Conservation (phyloP, 2,797 vertebrate genomes). For the Agapornis canus region DNA sequence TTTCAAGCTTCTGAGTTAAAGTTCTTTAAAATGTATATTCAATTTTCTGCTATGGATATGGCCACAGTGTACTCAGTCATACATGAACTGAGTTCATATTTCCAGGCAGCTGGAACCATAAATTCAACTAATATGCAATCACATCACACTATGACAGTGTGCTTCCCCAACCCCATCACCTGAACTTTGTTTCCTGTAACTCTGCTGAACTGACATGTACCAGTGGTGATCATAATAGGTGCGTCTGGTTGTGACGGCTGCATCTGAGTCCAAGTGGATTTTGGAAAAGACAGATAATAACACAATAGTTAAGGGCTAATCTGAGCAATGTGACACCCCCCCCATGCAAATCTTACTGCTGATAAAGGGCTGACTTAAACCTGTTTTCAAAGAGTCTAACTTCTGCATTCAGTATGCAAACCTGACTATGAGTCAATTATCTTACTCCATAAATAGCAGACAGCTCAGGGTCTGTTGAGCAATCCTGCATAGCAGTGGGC, state of each 20-base stretch:
- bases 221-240: not conserved
- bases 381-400: not conserved
- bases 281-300: not conserved
- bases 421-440: not conserved
- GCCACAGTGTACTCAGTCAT: not conserved
- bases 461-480: not conserved
- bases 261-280: not conserved
- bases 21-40: not conserved
- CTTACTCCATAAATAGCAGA: not conserved
- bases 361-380: not conserved
- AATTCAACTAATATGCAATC: not conserved
- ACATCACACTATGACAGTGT: not conserved
- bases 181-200: not conserved
- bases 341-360: not conserved
- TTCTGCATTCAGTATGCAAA: not conserved
- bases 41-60: not conserved
- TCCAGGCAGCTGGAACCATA: not conserved
- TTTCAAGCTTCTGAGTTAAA: not conserved
- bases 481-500: not conserved
- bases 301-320: not conserved
- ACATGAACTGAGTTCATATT: not conserved
- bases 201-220: not conserved
- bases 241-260: not conserved
- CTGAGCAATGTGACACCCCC: not conserved
- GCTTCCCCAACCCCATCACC: not conserved